Evolutionary conservation across 2,888 invertebrate species (phyloP).

Genomic region (Eumacrocentrus americanus): DNA sequence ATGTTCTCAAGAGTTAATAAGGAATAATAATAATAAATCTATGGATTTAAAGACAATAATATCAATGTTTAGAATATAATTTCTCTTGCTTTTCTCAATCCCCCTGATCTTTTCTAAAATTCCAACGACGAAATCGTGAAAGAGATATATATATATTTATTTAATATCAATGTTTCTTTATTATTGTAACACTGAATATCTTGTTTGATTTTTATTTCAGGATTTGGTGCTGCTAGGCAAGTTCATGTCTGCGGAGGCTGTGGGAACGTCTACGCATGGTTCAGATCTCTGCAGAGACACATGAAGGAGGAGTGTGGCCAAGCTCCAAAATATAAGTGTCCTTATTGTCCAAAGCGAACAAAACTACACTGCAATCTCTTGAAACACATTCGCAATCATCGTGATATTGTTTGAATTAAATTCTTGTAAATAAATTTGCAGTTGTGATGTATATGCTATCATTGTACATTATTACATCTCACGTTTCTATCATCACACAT

Average conservation of each 20-base stretch:
- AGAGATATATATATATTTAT: background rate
- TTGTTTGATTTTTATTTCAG: conserved; percentile 51
- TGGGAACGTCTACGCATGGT: conserved; percentile 53
- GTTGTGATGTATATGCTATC: background rate
- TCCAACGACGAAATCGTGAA: too few species aligned
- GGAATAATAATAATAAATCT: background rate
- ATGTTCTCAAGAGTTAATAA: background rate
- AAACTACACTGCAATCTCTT: conserved; percentile 56
- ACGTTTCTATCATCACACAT: background rate
- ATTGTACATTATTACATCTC: background rate
- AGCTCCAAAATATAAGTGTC: conserved; percentile 55
- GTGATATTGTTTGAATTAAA: background rate
- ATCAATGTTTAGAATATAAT: too few species aligned
- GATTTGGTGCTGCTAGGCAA: conserved; percentile 35
- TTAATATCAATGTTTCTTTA: conserved; percentile 4
- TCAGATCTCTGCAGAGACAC: conserved; percentile 52
- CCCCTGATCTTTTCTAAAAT: background rate
- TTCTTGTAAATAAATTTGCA: conserved; percentile 4
- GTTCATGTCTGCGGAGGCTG: conserved; percentile 46
- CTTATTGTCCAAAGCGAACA: conserved; percentile 53
- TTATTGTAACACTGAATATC: conserved; percentile 35
- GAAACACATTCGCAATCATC: conserved; percentile 48
- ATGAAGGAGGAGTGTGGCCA: conserved; percentile 55
- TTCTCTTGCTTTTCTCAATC: conserved; percentile 15
- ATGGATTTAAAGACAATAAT: too few species aligned